These are phyloP conservation scores for Ryuthela nishihirai DNA, from an alignment of 2,888 invertebrate genomes.

Conservation along the genomic window DNA sequence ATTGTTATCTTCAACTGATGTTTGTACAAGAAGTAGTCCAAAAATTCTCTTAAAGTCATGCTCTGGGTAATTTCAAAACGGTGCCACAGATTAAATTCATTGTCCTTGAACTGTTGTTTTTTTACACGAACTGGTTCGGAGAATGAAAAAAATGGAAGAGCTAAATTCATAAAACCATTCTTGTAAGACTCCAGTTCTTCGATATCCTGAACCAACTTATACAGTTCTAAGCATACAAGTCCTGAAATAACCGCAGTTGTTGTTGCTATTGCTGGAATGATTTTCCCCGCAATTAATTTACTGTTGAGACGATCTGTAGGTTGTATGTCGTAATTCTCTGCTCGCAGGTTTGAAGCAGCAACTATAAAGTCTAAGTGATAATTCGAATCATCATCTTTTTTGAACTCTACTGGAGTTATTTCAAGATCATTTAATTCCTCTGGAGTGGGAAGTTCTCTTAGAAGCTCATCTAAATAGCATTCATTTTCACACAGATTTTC, in stretches of 20 bases:
- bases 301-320: constrained; percentile 88
- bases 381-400: too few relatives aligned
- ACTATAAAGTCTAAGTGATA: too few relatives aligned
- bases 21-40: constrained; percentile 72
- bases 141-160: constrained; percentile 93
- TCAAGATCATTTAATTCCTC: constrained; percentile 56
- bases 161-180: constrained; percentile 94
- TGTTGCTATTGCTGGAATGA: constrained; percentile 98
- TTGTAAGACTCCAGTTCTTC: constrained; percentile 69
- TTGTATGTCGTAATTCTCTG: constrained; percentile 92
- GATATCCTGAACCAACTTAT: constrained; percentile 60
- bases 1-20: constrained; percentile 88
- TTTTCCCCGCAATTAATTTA: constrained; percentile 92
- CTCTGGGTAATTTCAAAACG: constrained; percentile 75
- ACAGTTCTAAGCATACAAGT: constrained; percentile 76
- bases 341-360: constrained; percentile 96
- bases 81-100: constrained; percentile 96
- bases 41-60: constrained; percentile 66
- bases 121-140: constrained; percentile 88
- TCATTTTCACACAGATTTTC: too few relatives aligned
- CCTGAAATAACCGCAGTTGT: constrained; percentile 97
- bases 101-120: constrained; percentile 77
- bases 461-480: too few relatives aligned
- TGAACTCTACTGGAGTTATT: constrained; percentile 87
- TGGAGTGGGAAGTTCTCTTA: constrained; percentile 62